Evolutionary conservation across 2,797 vertebrate species (phyloP).

Genomic region (Trachops cirrhosus): DNA sequence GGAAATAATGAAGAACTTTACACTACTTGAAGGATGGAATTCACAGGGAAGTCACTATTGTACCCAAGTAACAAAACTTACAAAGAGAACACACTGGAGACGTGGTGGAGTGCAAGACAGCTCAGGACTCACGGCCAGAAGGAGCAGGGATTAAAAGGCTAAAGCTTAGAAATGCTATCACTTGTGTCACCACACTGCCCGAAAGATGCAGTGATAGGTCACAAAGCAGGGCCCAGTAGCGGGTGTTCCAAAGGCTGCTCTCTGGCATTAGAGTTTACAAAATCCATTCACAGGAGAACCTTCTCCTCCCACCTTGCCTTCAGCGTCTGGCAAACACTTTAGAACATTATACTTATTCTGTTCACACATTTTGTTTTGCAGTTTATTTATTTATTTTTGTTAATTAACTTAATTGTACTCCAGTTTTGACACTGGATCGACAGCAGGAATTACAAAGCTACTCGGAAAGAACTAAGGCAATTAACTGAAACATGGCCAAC

Average conservation of each 20-base stretch:
- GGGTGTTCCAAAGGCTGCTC: constrained; percentile 26
- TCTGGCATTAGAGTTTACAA: constrained; percentile 61
- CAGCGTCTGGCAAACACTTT: background rate
- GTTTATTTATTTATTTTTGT: background rate
- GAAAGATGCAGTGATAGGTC: background rate
- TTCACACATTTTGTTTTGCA: background rate
- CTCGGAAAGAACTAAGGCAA: background rate
- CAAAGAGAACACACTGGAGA: constrained; percentile 49
- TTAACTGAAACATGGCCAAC: background rate
- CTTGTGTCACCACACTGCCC: constrained; percentile 36
- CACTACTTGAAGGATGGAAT: constrained; percentile 82
- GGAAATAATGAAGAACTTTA: constrained; percentile 72
- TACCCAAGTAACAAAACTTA: constrained; percentile 77
- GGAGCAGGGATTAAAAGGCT: constrained; percentile 37
- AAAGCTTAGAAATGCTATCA: constrained; percentile 9
- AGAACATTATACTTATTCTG: background rate
- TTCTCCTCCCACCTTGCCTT: background rate
- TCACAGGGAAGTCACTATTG: constrained; percentile 71
- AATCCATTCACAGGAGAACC: constrained; percentile 22
- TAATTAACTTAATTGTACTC: background rate
- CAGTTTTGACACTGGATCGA: background rate
- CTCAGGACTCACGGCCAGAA: constrained; percentile 21
- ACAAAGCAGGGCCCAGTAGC: background rate
- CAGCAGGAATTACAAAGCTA: background rate
- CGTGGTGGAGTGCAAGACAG: constrained; percentile 51